Evolutionary conservation across 2,888 invertebrate species (phyloP).

Genomic region (Masnerella sp.): DNA sequence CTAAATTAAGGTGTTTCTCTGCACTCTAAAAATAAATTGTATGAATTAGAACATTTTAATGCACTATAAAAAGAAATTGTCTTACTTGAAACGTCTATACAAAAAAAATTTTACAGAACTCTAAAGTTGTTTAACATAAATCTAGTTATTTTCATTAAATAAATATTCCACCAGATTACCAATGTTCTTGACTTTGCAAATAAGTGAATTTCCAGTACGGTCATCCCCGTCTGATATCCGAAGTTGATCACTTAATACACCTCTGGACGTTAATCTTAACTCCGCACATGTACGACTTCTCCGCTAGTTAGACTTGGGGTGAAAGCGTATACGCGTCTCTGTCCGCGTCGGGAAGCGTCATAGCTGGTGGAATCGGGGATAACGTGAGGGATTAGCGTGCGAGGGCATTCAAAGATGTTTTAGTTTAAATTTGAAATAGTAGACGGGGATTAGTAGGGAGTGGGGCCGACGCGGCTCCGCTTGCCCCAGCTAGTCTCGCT

Average conservation of each 20-base stretch:
- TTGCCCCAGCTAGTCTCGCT: too few species aligned
- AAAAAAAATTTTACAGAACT: not conserved
- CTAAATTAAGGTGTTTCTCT: too few species aligned
- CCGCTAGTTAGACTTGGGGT: conserved; percentile 30
- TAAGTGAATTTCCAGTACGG: conserved; percentile 23
- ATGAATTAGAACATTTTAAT: too few species aligned
- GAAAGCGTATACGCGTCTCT: conserved; percentile 33
- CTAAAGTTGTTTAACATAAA: not conserved
- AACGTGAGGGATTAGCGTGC: conserved; percentile 19
- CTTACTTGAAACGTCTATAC: too few species aligned
- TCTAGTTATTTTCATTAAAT: too few species aligned
- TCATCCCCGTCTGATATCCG: conserved; percentile 30
- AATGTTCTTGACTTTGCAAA: not conserved
- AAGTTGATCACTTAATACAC: conserved; percentile 42
- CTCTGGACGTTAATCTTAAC: conserved; percentile 36
- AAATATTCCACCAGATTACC: too few species aligned
- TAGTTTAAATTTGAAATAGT: conserved; percentile 24
- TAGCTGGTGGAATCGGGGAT: conserved; percentile 20
- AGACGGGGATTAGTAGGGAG: conserved; percentile 8
- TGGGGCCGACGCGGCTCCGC: too few species aligned
- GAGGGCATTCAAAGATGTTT: conserved; percentile 25
- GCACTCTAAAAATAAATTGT: too few species aligned
- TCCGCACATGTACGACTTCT: conserved; percentile 25
- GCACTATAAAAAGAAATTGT: too few species aligned
- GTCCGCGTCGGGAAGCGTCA: conserved; percentile 16